Evolutionary conservation across 2,888 invertebrate genomes (phyloP), one percentile per base, ranked within the genome.

Genomic region (Spisula solida): DNA sequence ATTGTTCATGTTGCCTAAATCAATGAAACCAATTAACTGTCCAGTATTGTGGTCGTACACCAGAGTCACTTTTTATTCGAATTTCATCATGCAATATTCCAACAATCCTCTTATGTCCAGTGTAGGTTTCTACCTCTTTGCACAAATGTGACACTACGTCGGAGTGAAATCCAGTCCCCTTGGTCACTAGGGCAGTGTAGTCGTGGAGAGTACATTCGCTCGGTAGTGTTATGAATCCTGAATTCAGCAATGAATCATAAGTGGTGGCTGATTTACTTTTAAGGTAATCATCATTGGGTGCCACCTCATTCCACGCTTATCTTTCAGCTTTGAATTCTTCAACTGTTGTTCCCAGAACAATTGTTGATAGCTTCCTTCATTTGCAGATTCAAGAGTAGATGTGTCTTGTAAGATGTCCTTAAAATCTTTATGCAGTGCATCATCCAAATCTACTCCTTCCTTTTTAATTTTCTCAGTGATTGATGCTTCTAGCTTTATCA

Each of bases 321-420:
- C 47, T 10, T 48, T 81, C 4, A 41, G 18, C 41, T 81, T 20
- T 31, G 10, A 34, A 20, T 1, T 6, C n/a, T 81, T 81, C 14
- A 81, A 55, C 34, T 60, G 41, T 55, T 81, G 81, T 1, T 2
- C 4, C 81, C 81, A 81, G n/a, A 81, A 81, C 5, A 81, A 5
- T 16, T 34, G 12, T 8, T 81, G 81, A 29, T 60, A 81, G 5
- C 16, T 29, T 0, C 8, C 5, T 34, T 60, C 60, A 60, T 60
- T 55, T 5, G 86, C 14, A 29, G n/a, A 4, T n/a, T 51, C 20
- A 60, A 16, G 31, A n/a, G 31, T 25, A 12, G 48, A 20, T 25
- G 29, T 12, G 20, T n/a, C 1, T 79, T 79, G 51, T 14, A 51
- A 51, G 12, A 51, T 51, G 12, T 51, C 10, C 16, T 12, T 16